Percentiles rank a stretch among this genome's conserved stretches.
These are phyloP conservation scores for Blennius ocellaris DNA, from an alignment of 2,113 vertebrate species.

Conservation along the genomic window DNA sequence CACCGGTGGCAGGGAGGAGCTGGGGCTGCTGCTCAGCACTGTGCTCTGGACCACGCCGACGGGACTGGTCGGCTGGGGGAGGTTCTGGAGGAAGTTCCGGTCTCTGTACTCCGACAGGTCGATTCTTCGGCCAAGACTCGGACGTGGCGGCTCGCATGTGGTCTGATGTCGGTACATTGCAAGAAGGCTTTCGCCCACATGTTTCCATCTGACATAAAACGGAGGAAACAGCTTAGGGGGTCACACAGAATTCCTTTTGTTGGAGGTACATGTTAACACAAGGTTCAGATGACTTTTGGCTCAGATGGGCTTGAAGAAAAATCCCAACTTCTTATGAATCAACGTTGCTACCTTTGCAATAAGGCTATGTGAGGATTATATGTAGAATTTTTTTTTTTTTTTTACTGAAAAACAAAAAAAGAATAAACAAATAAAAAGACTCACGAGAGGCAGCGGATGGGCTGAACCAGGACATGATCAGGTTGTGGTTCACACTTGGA, in stretches of 20 bases:
- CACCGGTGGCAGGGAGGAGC: slow-evolving; percentile 73
- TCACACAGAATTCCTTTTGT: neutral
- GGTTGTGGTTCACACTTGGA: slow-evolving; percentile 85
- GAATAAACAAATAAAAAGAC: slow-evolving; percentile 36
- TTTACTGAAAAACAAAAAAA: too few species aligned
- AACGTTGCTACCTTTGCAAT: too few species aligned
- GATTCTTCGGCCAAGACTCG: slow-evolving; percentile 91
- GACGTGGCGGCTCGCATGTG: slow-evolving; percentile 90
- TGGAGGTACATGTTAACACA: neutral
- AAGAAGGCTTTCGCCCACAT: slow-evolving; percentile 91
- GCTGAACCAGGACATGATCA: slow-evolving; percentile 89
- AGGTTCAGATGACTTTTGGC: neutral
- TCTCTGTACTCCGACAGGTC: slow-evolving; percentile 93
- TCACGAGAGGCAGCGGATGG: slow-evolving; percentile 90
- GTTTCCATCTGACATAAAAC: slow-evolving; percentile 89
- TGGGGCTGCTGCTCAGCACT: slow-evolving; percentile 80
- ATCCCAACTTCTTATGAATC: neutral
- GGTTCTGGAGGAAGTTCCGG: slow-evolving; percentile 78
- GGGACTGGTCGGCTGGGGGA: slow-evolving; percentile 82
- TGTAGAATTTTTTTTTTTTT: too few species aligned
- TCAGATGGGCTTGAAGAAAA: neutral
- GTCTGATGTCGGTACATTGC: slow-evolving; percentile 94
- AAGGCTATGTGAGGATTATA: too few species aligned
- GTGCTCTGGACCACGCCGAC: slow-evolving; percentile 83
- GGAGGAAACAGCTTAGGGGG: neutral